Conservation (phyloP, 2,113 vertebrate genomes). For the Saguinus imperator region DNA sequence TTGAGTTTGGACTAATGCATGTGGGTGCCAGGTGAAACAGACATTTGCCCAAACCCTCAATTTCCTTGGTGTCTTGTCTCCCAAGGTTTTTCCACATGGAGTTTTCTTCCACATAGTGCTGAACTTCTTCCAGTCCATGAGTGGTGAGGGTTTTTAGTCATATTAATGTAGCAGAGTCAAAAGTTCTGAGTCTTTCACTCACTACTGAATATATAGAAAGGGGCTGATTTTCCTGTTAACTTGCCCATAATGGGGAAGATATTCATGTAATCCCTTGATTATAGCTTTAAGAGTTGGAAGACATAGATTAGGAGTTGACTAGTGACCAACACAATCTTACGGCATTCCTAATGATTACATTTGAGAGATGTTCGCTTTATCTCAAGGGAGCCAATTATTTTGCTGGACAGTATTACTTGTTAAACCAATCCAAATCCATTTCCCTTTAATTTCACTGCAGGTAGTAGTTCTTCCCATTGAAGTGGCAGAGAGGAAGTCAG, state of each 20-base stretch:
- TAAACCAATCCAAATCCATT: conserved; percentile 12
- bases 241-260: not conserved
- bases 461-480: not conserved
- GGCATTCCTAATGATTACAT: not conserved
- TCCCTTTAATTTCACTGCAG: not conserved
- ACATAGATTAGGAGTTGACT: not conserved
- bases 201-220: not conserved
- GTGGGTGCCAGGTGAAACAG: not conserved
- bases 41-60: not conserved
- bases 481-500: not conserved
- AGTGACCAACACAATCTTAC: not conserved
- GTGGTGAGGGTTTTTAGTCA: not conserved
- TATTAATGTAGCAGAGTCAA: not conserved
- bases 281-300: not conserved
- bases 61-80: not conserved
- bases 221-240: not conserved
- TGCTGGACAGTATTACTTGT: not conserved
- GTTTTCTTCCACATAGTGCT: not conserved
- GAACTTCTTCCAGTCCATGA: not conserved
- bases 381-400: conserved; percentile 49
- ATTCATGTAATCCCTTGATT: not conserved
- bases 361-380: conserved; percentile 11
- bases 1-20: not conserved
- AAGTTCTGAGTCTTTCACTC: not conserved
- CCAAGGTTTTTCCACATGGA: not conserved